Evolutionary conservation across 2,113 vertebrate genomes (phyloP), one percentile per base, ranked within the genome.

Genomic region (Syrrhaptes paradoxus): DNA sequence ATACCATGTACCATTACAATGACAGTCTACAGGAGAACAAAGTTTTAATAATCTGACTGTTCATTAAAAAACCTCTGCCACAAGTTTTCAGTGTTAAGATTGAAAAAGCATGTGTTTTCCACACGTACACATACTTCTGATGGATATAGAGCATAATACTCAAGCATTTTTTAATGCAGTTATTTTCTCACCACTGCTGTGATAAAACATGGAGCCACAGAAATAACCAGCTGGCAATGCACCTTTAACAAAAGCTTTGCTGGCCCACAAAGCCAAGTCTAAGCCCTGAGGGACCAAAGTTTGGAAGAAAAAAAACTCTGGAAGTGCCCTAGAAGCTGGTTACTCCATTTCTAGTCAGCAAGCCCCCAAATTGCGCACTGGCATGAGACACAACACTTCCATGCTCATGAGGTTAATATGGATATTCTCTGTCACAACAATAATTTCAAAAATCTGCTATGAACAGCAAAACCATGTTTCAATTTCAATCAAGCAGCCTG

Each of bases 361-460:
- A 57, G 25, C 7, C 3, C 11, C 21, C 5, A 18, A 11, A 45
- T 9, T 1, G 1, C 0, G 0, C 32, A 24, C 2, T 51, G 48
- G 54, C 58, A 82, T 0, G 2, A 25, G 5, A 25, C 31, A 89
- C 13, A 71, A n/a, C 45, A 45, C n/a, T 57, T 49, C 48, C 57
- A 57, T 1, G 5, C 29, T 81, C 38, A 15, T 2, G 5, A 62
- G 25, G 49, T 20, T 45, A 55, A 25, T 17, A 16, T 1, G 8
- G 24, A 26, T 76, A 11, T 62, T 76, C 43, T 70, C 45, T 76
- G 62, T 4, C 54, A 51, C 6, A 62, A 15, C 46, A 76, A 8
- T 31, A 32, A 76, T 57, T 78, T 31, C 3, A 57, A 57, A 85
- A 68, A 73, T 61, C 26, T 82, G 15, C 18, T 31, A 68, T 0